phyloP scores from a whole-genome alignment of 2,888 invertebrate species.

The Eledone cirrhosa region DNA sequence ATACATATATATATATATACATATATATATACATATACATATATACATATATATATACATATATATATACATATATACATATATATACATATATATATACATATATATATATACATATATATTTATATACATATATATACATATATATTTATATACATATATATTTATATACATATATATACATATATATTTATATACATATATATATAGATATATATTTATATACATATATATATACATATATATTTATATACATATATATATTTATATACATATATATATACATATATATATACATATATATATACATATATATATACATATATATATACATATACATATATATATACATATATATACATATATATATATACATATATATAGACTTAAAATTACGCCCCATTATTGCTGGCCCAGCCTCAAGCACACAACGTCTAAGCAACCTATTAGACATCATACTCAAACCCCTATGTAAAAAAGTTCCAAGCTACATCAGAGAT shows the following conservation, averaged over 20 bases:
- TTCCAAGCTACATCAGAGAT: no score
- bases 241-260: neutral
- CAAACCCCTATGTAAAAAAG: no score
- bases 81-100: no score
- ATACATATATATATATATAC: neutral
- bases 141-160: constrained; percentile 2
- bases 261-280: neutral
- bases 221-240: neutral
- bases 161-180: neutral
- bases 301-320: neutral
- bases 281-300: neutral
- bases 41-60: neutral
- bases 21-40: neutral
- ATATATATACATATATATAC: neutral
- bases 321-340: neutral
- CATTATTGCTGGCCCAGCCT: no score
- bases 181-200: neutral
- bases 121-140: neutral
- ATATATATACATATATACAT: no score
- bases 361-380: no score
- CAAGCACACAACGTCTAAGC: no score
- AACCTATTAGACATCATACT: no score
- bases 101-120: neutral
- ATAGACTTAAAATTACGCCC: no score
- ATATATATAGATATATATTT: no score